Base-by-base conservation (phyloP, 2,113 vertebrate genomes). In the Alces alces region DNA sequence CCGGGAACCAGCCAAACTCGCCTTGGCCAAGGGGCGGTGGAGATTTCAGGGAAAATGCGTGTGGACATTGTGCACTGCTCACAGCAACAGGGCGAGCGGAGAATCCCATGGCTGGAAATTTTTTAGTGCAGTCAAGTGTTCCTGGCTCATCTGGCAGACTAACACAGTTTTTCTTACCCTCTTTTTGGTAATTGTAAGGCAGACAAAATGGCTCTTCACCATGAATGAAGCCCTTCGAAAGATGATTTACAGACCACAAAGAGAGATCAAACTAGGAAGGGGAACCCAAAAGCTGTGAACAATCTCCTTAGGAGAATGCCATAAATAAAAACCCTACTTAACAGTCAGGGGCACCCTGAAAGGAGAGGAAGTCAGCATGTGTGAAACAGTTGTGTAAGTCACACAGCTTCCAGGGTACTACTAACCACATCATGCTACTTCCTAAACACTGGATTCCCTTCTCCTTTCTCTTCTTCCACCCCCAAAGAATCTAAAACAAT, bases 1-100 rank as follows among this genome's bases (percentile, higher is more conserved):
- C 47, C 96, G 96, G 86, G 27, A 91, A 91, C 82, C 54, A 82
- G 93, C 97, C 92, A 94, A 89, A 60, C 92, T 89, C 28, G 60
- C 93, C 94, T 45, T 64, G 85, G 94, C 96, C 60, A 66, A 28
- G 36, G n/a, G 78, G 78, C 93, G 33, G 87, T 43, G 33, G 85
- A 95, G 80, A 92, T 61, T 58, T 93, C 89, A 50, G 76, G 27
- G 50, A 60, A 80, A 66, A 97, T 82, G 89, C 58, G 30, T 82
- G 54, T 36, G 7, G 5, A 89, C 88, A 76, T 36, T 19, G 33
- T n/a, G 52, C 61, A 50, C 43, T 17, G 66, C 73, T 93, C 95
- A 50, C 52, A 90, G 86, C 25, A 36, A 84, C 93, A 85, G 73
- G 80, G 79, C 84, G 96, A 78, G 86, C 93, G 78, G 84, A 55